Conservation (phyloP, 2,888 invertebrate genomes). For the Acleris emargana region DNA sequence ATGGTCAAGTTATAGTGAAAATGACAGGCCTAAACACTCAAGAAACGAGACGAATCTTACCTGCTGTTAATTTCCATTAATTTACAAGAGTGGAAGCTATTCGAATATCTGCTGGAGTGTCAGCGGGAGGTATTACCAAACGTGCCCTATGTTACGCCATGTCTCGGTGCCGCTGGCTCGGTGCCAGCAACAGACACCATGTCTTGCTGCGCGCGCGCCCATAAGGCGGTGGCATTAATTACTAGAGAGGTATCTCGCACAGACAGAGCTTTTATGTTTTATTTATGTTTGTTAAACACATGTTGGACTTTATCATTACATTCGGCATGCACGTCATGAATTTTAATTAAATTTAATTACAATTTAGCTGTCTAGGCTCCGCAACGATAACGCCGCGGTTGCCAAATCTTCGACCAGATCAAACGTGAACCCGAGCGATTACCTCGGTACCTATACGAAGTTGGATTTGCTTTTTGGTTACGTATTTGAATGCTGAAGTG, state of each 20-base stretch:
- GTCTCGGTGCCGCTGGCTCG: slow-evolving; percentile 55
- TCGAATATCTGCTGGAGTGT: slow-evolving; percentile 17
- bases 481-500: not conserved
- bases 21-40: too few relatives aligned
- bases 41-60: slow-evolving; percentile 10
- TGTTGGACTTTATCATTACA: slow-evolving; percentile 39
- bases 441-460: not conserved
- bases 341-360: slow-evolving; percentile 33
- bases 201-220: slow-evolving; percentile 47
- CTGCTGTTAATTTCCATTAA: not conserved
- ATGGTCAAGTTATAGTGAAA: too few relatives aligned
- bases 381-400: slow-evolving; percentile 4
- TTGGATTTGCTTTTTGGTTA: slow-evolving; percentile 13
- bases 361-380: slow-evolving; percentile 16
- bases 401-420: slow-evolving; percentile 21
- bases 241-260: slow-evolving; percentile 37
- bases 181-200: slow-evolving; percentile 54
- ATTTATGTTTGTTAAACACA: slow-evolving; percentile 42
- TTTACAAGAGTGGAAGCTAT: slow-evolving; percentile 5
- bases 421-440: slow-evolving; percentile 6
- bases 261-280: slow-evolving; percentile 43
- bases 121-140: slow-evolving; percentile 22
- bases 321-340: slow-evolving; percentile 32
- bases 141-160: slow-evolving; percentile 58
- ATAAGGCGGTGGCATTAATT: slow-evolving; percentile 44